These are phyloP conservation scores for Atta texana DNA, from an alignment of 1,140 invertebrate species.

Conservation along the genomic window DNA sequence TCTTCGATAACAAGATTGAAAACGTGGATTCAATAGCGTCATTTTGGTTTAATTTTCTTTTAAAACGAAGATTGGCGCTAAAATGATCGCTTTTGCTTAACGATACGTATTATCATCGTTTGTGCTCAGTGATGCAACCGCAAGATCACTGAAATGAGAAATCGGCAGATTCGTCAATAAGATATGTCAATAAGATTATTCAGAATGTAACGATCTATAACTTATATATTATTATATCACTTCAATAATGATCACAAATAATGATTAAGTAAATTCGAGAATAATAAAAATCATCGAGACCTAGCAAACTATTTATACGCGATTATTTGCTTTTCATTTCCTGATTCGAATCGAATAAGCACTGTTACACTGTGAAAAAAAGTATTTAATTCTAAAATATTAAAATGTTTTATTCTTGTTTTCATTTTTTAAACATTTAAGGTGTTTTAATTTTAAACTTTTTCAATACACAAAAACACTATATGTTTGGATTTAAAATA, in stretches of 20 bases:
- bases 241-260: not conserved
- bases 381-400: too few species aligned
- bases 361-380: too few species aligned
- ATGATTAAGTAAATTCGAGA: not conserved
- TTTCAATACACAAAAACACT: too few species aligned
- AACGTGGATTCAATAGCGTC: constrained; percentile 8
- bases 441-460: too few species aligned
- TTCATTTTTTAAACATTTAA: too few species aligned
- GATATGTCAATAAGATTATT: constrained; percentile 7
- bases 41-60: constrained; percentile 46
- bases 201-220: not conserved
- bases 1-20: constrained; percentile 38
- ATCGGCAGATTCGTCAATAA: not conserved
- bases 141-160: constrained; percentile 22
- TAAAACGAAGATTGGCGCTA: constrained; percentile 8
- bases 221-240: not conserved
- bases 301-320: not conserved
- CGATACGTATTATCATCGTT: constrained; percentile 18
- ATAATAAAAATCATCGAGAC: not conserved
- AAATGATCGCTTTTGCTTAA: constrained; percentile 41
- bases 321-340: not conserved
- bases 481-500: too few species aligned
- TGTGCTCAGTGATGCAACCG: constrained; percentile 28
- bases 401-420: too few species aligned
- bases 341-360: not conserved